Conservation (phyloP, 2,888 invertebrate genomes). For the Glyphotaelius pellucidus region DNA sequence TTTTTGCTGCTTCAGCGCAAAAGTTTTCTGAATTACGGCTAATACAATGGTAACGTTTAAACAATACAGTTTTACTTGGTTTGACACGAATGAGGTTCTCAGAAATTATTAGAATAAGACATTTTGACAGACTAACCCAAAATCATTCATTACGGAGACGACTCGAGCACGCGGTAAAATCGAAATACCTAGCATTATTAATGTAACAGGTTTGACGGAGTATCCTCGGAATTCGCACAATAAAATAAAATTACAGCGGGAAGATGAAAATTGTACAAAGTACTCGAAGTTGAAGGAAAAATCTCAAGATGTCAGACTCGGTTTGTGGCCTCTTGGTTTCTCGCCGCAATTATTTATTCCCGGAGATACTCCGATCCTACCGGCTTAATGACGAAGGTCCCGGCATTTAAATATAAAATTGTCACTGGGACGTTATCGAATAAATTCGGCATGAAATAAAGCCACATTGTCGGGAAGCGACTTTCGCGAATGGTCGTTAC, state of each 20-base stretch:
- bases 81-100: not conserved
- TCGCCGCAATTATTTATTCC: slow-evolving; percentile 63
- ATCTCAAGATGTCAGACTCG: slow-evolving; percentile 57
- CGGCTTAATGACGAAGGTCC: slow-evolving; percentile 53
- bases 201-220: slow-evolving; percentile 58
- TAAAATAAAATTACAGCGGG: slow-evolving; percentile 54
- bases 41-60: not conserved
- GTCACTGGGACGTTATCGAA: slow-evolving; percentile 54
- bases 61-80: not conserved
- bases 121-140: slow-evolving; percentile 7
- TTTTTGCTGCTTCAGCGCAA: too few species aligned
- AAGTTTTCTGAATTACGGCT: not conserved
- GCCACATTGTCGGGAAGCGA: slow-evolving; percentile 13
- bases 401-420: slow-evolving; percentile 56
- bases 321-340: slow-evolving; percentile 57
- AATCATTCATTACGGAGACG: not conserved
- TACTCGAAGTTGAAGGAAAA: slow-evolving; percentile 55
- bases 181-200: slow-evolving; percentile 50
- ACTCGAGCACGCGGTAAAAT: slow-evolving; percentile 7
- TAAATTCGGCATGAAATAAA: slow-evolving; percentile 49
- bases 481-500: slow-evolving; percentile 9
- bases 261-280: slow-evolving; percentile 56
- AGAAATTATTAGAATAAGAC: not conserved
- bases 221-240: slow-evolving; percentile 56
- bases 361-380: slow-evolving; percentile 47